Evolutionary conservation across 1,140 invertebrate species (phyloP).

Genomic region (Monochamus saltuarius): DNA sequence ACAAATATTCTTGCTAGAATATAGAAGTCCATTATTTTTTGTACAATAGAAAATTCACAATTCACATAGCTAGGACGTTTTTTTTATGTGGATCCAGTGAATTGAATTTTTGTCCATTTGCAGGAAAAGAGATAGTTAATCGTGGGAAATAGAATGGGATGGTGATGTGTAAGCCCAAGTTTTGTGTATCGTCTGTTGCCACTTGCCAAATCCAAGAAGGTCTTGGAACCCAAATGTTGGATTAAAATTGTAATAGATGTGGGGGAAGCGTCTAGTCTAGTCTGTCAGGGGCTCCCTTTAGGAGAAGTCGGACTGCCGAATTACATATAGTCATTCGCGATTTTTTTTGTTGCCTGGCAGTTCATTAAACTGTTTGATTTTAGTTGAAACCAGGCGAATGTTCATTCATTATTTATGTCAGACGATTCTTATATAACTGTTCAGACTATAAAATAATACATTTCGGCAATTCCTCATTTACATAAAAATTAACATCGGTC

Average conservation of each 20-base stretch:
- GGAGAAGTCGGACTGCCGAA: constrained; percentile 43
- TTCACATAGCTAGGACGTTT: too few relatives aligned
- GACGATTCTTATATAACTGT: constrained; percentile 27
- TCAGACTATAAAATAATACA: constrained; percentile 4
- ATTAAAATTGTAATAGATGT: constrained; percentile 43
- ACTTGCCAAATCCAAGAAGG: constrained; percentile 35
- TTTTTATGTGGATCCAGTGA: too few relatives aligned
- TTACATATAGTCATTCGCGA: constrained; percentile 42
- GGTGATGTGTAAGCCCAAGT: constrained; percentile 14
- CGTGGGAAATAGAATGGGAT: neutral
- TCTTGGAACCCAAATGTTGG: constrained; percentile 35
- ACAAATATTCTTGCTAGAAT: too few relatives aligned
- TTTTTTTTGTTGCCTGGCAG: constrained; percentile 36
- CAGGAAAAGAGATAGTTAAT: too few relatives aligned
- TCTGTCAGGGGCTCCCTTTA: constrained; percentile 38
- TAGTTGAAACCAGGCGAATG: constrained; percentile 19
- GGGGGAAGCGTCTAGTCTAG: constrained; percentile 39
- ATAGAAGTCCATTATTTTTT: too few relatives aligned
- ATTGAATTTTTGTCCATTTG: too few relatives aligned
- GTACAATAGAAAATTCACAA: too few relatives aligned
- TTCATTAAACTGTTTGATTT: constrained; percentile 33
- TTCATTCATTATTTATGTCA: constrained; percentile 32
- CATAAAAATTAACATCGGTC: too few relatives aligned
- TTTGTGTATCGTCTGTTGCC: constrained; percentile 1
- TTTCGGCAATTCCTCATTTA: constrained; percentile 3